phyloP scores from a whole-genome alignment of 2,888 invertebrate genomes.

The Drosophila incognita region DNA sequence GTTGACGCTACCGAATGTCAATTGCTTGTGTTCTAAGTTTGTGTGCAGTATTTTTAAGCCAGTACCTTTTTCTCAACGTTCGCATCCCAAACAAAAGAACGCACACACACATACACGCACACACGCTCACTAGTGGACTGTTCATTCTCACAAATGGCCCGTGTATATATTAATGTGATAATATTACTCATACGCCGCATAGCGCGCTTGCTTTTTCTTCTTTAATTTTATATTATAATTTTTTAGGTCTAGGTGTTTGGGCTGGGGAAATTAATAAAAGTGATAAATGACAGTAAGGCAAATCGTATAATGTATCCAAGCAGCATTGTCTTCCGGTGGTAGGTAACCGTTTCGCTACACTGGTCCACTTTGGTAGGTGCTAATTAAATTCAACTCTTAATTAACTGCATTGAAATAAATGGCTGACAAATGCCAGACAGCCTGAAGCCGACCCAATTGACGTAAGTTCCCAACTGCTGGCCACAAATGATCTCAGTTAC shows the following conservation, averaged over 20 bases:
- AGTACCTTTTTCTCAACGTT: conserved; percentile 66
- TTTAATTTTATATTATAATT: conserved; percentile 6
- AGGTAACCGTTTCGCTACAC: neutral
- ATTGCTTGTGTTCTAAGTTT: conserved; percentile 65
- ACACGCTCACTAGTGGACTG: neutral
- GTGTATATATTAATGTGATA: conserved; percentile 50
- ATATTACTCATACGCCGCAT: conserved; percentile 53
- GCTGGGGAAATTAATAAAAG: conserved; percentile 38
- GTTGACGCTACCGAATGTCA: conserved; percentile 74
- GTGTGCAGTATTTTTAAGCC: conserved; percentile 65
- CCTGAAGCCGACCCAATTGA: neutral
- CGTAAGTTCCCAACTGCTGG: neutral
- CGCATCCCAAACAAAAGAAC: conserved; percentile 52
- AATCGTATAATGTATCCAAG: conserved; percentile 54
- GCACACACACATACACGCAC: conserved; percentile 16
- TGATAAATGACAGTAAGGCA: conserved; percentile 35
- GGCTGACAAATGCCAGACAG: conserved; percentile 3
- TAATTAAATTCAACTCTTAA: conserved; percentile 21
- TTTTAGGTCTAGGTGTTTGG: conserved; percentile 17
- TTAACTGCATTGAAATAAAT: conserved; percentile 41
- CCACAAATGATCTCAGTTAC: conserved; percentile 8
- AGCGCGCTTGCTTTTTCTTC: conserved; percentile 12
- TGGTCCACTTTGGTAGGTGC: neutral
- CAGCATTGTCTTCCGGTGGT: neutral
- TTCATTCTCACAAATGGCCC: neutral